phyloP scores from a whole-genome alignment of 2,113 vertebrate genomes.

The Colaptes auratus region DNA sequence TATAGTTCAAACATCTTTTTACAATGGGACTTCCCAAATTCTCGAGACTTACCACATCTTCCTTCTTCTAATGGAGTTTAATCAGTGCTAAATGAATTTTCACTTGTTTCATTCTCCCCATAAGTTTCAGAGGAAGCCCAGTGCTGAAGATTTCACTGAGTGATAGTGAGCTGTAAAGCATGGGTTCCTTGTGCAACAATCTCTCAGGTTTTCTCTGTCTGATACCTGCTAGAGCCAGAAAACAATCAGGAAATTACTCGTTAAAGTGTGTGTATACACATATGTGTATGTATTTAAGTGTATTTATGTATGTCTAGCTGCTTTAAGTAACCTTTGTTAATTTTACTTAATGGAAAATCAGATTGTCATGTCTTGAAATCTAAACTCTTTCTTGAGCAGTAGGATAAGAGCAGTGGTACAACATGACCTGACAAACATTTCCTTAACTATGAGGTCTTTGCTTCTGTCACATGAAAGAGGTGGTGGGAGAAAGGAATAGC shows the following conservation, averaged over 20 bases:
- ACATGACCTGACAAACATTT: background rate
- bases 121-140: background rate
- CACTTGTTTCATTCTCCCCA: background rate
- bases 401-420: background rate
- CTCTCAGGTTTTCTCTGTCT: background rate
- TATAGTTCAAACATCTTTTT: background rate
- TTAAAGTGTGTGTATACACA: background rate
- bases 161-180: background rate
- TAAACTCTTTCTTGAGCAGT: background rate
- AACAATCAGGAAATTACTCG: background rate
- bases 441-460: background rate
- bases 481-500: background rate
- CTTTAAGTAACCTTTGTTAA: background rate
- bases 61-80: background rate
- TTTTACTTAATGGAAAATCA: background rate
- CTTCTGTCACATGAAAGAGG: background rate
- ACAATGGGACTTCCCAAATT: rapidly evolving
- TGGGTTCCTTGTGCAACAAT: background rate
- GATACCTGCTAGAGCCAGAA: background rate
- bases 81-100: background rate
- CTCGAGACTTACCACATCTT: background rate
- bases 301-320: background rate
- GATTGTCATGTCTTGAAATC: background rate
- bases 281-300: background rate
- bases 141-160: background rate